Percentiles rank a stretch among this genome's conserved stretches.
These are phyloP conservation scores for Crossaster papposus DNA, from an alignment of 53 echinoderm and acorn worm species.

Conservation along the genomic window DNA sequence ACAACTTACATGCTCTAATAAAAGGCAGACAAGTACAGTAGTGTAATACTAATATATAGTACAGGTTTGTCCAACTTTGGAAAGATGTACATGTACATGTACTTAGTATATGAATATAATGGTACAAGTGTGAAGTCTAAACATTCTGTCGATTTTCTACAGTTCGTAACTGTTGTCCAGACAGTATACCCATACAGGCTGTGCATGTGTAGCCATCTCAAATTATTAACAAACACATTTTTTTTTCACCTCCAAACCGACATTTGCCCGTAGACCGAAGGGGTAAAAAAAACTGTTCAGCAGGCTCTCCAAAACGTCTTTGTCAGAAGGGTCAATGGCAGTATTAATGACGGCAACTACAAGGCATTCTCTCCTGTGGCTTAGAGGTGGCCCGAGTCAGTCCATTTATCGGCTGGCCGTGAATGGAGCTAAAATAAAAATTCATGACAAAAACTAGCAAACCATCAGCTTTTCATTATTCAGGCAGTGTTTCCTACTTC, in stretches of 20 bases:
- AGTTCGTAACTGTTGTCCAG: not conserved
- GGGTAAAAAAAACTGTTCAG: not conserved
- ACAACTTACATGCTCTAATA: too few species aligned
- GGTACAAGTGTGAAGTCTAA: too few species aligned
- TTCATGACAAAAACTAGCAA: constrained; percentile 25
- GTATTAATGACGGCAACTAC: constrained; percentile 24
- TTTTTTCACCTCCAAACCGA: constrained; percentile 3
- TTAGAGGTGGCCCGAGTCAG: constrained; percentile 31
- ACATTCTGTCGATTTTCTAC: too few species aligned
- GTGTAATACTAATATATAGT: too few species aligned
- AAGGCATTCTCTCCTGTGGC: constrained; percentile 11
- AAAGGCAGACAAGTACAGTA: too few species aligned
- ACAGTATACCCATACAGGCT: too few species aligned
- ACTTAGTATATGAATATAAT: not conserved
- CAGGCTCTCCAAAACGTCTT: not conserved
- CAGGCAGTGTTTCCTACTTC: not conserved
- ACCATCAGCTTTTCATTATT: constrained; percentile 39
- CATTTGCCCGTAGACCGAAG: not conserved
- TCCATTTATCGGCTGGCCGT: constrained; percentile 25
- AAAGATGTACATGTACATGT: constrained; percentile 28
- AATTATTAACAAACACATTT: not conserved
- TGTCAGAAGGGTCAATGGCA: not conserved
- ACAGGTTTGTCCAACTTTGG: too few species aligned
- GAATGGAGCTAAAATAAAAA: constrained; percentile 31
- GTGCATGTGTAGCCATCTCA: too few species aligned